These are phyloP conservation scores for Drosophila equinoxialis DNA, from an alignment of 1,140 invertebrate species.

Conservation along the genomic window DNA sequence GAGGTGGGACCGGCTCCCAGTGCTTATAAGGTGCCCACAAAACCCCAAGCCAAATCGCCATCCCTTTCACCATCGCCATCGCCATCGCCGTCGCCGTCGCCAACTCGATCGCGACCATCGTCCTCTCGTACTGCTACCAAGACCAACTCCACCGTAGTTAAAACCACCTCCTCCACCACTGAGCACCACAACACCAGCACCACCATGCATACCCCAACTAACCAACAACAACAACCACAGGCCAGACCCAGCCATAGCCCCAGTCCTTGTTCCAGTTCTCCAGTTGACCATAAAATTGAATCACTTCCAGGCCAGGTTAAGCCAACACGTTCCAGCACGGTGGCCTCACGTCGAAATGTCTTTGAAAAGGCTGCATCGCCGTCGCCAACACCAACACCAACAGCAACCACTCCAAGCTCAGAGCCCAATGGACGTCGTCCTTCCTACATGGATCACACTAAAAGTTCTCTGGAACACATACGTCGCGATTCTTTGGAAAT, in stretches of 20 bases:
- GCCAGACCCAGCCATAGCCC: slow-evolving; percentile 22
- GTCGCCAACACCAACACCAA: background rate
- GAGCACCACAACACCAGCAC: slow-evolving; percentile 58
- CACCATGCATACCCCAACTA: slow-evolving; percentile 51
- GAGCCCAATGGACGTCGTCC: slow-evolving; percentile 56
- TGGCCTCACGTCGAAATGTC: slow-evolving; percentile 70
- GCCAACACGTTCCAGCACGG: slow-evolving; percentile 23
- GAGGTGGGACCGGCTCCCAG: slow-evolving; percentile 36
- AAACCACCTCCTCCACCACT: slow-evolving; percentile 61
- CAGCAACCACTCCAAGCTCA: slow-evolving; percentile 13
- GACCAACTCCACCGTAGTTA: slow-evolving; percentile 40
- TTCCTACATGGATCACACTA: slow-evolving; percentile 82
- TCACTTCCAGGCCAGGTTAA: slow-evolving; percentile 63
- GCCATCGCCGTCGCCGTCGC: slow-evolving; percentile 46
- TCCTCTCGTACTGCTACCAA: slow-evolving; percentile 30
- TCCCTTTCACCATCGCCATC: slow-evolving; percentile 45
- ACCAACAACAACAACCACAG: slow-evolving; percentile 41
- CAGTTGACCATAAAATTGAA: slow-evolving; percentile 68
- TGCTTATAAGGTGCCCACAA: background rate
- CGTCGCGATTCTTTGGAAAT: slow-evolving; percentile 77
- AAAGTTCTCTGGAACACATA: slow-evolving; percentile 78
- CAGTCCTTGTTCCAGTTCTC: slow-evolving; percentile 32
- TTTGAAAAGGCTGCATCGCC: slow-evolving; percentile 60
- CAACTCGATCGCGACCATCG: slow-evolving; percentile 1
- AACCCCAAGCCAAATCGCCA: slow-evolving; percentile 8